These are phyloP conservation scores for Chrysomallon squamiferum DNA, from an alignment of 1,140 invertebrate genomes.

Conservation along the genomic window DNA sequence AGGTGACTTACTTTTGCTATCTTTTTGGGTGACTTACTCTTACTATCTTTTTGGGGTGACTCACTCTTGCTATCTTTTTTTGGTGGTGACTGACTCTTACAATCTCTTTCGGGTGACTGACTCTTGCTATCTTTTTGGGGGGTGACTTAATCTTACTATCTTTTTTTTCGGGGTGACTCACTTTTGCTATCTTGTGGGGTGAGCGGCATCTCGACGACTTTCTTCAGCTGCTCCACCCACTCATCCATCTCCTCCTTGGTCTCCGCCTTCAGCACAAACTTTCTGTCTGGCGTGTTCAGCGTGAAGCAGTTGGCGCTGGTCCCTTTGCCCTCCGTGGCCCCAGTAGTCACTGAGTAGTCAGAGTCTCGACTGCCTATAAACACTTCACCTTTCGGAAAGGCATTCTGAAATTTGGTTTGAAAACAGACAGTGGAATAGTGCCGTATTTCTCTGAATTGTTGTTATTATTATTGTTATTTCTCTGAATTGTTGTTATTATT, in stretches of 20 bases:
- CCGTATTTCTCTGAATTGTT: too few species aligned
- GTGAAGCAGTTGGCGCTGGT: conserved; percentile 75
- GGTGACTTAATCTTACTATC: too few species aligned
- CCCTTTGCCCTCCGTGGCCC: conserved; percentile 70
- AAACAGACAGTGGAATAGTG: too few species aligned
- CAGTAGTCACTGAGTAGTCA: conserved; percentile 73
- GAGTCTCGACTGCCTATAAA: conserved; percentile 81
- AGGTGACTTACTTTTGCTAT: too few species aligned
- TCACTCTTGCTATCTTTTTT: too few species aligned
- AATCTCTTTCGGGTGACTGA: too few species aligned
- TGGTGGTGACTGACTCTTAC: too few species aligned
- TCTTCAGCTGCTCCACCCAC: conserved; percentile 78
- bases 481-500: too few species aligned
- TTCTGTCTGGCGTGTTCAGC: conserved; percentile 82
- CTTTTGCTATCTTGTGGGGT: conserved; percentile 81
- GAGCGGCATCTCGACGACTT: conserved; percentile 77
- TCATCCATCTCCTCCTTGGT: conserved; percentile 77
- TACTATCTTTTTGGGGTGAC: too few species aligned
- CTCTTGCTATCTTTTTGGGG: too few species aligned
- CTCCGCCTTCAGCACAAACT: conserved; percentile 82
- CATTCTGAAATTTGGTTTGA: conserved; percentile 72
- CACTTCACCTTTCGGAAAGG: conserved; percentile 89
- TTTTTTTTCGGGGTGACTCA: conserved; percentile 66
- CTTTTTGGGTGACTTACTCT: too few species aligned
- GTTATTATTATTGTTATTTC: too few species aligned